Percentiles rank a stretch among this genome's conserved stretches.
phyloP scores from a whole-genome alignment of 1,140 invertebrate genomes.

The Stenopsyche tienmushanensis region DNA sequence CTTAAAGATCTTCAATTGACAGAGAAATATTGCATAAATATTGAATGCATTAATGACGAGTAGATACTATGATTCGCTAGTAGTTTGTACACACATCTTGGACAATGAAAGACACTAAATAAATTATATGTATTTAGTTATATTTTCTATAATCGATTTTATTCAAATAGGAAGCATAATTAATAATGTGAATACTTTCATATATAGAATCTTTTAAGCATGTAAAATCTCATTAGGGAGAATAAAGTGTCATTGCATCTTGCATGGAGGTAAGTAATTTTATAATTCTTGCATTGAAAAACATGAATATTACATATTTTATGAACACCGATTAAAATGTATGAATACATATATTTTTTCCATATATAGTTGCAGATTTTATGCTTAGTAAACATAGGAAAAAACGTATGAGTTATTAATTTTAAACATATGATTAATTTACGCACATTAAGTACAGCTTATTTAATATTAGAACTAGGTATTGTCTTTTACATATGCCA shows the following conservation, averaged over 20 bases:
- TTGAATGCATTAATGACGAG: neutral
- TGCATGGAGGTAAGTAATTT: too few relatives aligned
- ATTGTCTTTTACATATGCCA: constrained; percentile 41
- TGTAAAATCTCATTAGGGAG: neutral
- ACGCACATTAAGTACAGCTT: constrained; percentile 36
- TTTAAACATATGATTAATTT: constrained; percentile 29
- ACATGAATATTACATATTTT: too few relatives aligned
- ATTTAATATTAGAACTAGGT: constrained; percentile 39
- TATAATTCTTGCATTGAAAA: too few relatives aligned
- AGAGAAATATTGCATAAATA: constrained; percentile 3
- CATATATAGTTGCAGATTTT: neutral
- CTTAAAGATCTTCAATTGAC: neutral
- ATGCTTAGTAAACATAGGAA: neutral
- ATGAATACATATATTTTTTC: too few relatives aligned
- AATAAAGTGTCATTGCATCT: neutral
- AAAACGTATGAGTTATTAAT: constrained; percentile 7
- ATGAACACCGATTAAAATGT: constrained; percentile 3
- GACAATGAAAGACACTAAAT: neutral
- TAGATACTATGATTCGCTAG: neutral
- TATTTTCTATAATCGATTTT: too few relatives aligned
- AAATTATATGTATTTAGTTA: neutral
- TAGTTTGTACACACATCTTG: neutral
- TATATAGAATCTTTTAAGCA: too few relatives aligned
- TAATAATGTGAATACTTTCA: too few relatives aligned
- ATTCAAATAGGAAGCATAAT: too few relatives aligned